Evolutionary conservation across 2,797 vertebrate genomes (phyloP).

Genomic region (Otus scops): DNA sequence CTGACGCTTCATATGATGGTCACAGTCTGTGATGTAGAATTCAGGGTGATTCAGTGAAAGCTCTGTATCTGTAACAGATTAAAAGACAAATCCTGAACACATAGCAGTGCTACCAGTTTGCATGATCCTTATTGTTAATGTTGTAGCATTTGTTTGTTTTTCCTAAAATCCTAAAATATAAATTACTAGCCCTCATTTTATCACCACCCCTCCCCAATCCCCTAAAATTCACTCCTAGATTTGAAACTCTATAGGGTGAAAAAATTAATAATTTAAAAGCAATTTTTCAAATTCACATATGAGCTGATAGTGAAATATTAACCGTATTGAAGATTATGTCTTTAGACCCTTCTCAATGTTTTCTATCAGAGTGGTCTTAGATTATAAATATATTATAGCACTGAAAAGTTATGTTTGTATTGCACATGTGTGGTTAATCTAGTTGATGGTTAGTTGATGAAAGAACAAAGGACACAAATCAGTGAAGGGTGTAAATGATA

Average conservation of each 20-base stretch:
- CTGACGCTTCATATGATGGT: not conserved
- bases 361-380: not conserved
- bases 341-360: not conserved
- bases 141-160: not conserved
- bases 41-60: not conserved
- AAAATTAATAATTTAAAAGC: not conserved
- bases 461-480: not conserved
- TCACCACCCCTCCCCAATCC: accelerated
- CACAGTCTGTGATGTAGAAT: not conserved
- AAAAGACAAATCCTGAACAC: not conserved
- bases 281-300: not conserved
- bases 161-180: not conserved
- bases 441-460: not conserved
- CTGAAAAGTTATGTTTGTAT: not conserved
- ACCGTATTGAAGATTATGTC: accelerated
- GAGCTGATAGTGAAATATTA: not conserved
- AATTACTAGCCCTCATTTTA: not conserved
- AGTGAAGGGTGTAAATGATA: not conserved
- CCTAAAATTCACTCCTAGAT: not conserved
- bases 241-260: not conserved
- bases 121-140: not conserved
- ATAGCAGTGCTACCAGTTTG: not conserved
- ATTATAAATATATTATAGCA: not conserved
- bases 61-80: not conserved
- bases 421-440: not conserved